Percentiles rank a stretch among this genome's conserved stretches.
Evolutionary conservation across 2,113 vertebrate genomes (phyloP).

Genomic region (Xenopus borealis): DNA sequence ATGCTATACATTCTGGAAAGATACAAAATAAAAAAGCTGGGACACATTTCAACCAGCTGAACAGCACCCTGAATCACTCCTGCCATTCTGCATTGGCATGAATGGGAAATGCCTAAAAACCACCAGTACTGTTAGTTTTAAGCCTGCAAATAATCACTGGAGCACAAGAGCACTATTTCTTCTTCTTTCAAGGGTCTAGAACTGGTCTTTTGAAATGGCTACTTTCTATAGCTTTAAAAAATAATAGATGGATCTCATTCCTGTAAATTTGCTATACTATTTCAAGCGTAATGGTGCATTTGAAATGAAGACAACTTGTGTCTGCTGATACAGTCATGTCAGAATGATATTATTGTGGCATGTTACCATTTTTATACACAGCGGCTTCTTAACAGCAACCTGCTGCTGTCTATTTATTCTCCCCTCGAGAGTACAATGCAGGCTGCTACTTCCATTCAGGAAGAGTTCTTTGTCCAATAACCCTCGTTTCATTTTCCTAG

Average conservation of each 20-base stretch:
- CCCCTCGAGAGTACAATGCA: neutral
- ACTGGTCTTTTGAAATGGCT: too few species aligned
- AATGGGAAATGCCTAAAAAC: too few species aligned
- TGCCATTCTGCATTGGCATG: too few species aligned
- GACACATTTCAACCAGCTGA: too few species aligned
- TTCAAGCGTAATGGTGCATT: neutral
- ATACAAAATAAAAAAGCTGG: too few species aligned
- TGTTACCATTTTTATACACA: neutral
- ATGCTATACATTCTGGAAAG: too few species aligned
- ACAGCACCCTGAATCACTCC: too few species aligned
- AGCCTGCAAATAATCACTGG: too few species aligned
- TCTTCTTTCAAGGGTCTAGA: too few species aligned
- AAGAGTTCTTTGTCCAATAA: neutral
- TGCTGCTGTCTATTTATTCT: neutral
- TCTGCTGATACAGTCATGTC: neutral
- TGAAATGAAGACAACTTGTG: neutral
- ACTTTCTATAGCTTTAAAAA: neutral
- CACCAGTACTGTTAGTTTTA: too few species aligned
- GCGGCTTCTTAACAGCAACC: neutral
- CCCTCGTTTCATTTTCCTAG: constrained; percentile 1
- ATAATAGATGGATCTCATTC: neutral
- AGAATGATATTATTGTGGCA: neutral
- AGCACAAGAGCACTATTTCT: too few species aligned
- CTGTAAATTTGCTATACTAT: neutral
- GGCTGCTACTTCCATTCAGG: constrained; percentile 10